Evolutionary conservation across 1,140 invertebrate species (phyloP).

Genomic region (Drosophila suzukii): DNA sequence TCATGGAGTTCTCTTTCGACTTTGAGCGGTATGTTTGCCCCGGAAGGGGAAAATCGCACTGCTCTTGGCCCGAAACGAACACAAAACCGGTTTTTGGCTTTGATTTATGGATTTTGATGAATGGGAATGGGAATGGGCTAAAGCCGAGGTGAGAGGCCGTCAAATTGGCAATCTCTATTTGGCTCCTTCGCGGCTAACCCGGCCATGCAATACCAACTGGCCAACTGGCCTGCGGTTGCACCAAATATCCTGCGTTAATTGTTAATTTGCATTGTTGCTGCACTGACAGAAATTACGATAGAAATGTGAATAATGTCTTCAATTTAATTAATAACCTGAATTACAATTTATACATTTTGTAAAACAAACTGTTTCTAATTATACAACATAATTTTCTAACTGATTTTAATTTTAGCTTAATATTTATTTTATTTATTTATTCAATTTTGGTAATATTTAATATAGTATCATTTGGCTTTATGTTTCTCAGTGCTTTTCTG

Average conservation of each 20-base stretch:
- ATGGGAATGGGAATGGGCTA: conserved; percentile 5
- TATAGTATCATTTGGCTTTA: neutral
- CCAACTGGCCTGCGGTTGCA: conserved; percentile 41
- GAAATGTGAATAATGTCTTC: no score
- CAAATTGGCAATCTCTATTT: conserved; percentile 41
- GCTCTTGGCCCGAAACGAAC: neutral
- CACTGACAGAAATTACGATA: conserved; percentile 5
- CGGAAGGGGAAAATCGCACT: neutral
- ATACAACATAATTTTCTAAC: no score
- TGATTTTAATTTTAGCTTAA: no score
- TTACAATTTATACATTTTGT: no score
- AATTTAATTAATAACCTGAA: no score
- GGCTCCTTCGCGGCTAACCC: conserved; percentile 30
- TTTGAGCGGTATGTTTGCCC: neutral
- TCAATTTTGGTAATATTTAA: no score
- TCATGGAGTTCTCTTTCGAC: neutral
- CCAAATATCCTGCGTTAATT: conserved; percentile 64
- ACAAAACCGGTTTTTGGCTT: conserved; percentile 23
- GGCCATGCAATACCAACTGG: neutral
- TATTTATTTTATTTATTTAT: no score
- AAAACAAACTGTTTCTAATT: no score
- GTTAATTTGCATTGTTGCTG: conserved; percentile 46
- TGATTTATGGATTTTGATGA: conserved; percentile 5
- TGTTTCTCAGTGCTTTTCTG: neutral
- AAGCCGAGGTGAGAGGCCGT: conserved; percentile 22